These are phyloP conservation scores for Syndactyla subalaris DNA, from an alignment of 2,797 vertebrate species.

Conservation along the genomic window DNA sequence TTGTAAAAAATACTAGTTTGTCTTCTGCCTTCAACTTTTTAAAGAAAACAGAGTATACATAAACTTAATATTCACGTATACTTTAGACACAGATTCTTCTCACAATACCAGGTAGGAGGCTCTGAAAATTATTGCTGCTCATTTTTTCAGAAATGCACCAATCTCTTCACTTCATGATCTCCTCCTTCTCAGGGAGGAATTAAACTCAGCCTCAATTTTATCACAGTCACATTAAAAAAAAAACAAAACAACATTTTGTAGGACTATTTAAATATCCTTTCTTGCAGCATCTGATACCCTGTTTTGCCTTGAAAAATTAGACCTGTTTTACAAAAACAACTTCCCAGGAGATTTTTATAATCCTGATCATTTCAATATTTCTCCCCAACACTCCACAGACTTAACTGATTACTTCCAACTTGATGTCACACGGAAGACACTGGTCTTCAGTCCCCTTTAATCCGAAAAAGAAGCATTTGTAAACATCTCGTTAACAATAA, in stretches of 20 bases:
- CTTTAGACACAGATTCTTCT: neutral
- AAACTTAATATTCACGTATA: neutral
- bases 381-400: neutral
- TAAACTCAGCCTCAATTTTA: neutral
- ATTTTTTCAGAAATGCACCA: neutral
- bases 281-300: neutral
- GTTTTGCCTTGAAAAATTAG: neutral
- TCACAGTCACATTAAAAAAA: neutral
- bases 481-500: neutral
- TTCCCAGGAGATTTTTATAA: neutral
- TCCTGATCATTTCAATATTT: neutral
- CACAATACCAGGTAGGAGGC: neutral
- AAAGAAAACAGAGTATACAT: neutral
- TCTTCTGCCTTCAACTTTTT: neutral
- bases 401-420: neutral
- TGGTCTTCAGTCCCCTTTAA: neutral
- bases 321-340: neutral
- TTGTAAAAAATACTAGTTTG: neutral
- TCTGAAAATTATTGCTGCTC: neutral
- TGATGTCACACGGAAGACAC: neutral
- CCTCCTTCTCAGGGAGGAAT: neutral
- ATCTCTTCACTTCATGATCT: neutral
- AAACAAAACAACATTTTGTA: neutral
- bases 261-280: neutral
- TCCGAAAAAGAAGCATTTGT: neutral